Evolutionary conservation across 2,113 vertebrate species (phyloP).

Genomic region (Anthoscopus minutus): DNA sequence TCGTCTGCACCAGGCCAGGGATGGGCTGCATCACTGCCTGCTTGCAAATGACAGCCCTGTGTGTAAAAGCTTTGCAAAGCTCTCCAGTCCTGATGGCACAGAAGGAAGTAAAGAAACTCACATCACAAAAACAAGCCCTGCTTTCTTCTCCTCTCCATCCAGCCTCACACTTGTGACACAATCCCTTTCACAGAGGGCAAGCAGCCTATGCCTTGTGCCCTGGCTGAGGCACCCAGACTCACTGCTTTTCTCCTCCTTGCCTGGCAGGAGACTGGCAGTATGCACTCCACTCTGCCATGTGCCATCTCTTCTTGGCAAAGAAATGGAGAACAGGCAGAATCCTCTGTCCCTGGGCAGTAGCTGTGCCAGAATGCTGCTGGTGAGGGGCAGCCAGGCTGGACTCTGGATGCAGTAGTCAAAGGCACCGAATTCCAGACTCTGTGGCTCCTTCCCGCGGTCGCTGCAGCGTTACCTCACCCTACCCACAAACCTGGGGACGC

Average conservation of each 20-base stretch:
- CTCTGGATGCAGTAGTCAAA: accelerated
- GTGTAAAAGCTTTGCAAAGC: neutral
- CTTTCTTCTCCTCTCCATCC: neutral
- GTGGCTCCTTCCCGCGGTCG: neutral
- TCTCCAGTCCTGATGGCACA: neutral
- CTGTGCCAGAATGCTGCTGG: neutral
- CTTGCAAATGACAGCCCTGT: neutral
- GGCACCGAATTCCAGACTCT: accelerated
- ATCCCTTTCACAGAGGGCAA: neutral
- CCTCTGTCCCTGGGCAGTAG: neutral
- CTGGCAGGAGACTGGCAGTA: neutral
- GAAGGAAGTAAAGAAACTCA: neutral
- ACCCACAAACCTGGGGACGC: neutral
- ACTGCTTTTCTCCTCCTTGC: neutral
- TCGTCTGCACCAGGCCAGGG: neutral
- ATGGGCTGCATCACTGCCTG: neutral
- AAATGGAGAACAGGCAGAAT: neutral
- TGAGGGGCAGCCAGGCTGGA: neutral
- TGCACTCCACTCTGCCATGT: accelerated
- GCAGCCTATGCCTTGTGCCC: neutral
- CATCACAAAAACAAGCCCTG: neutral
- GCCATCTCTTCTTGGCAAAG: neutral
- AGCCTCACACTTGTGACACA: accelerated
- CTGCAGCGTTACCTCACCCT: neutral
- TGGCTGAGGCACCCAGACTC: neutral